Base-by-base conservation (phyloP, 2,113 vertebrate genomes). In the Semicossyphus pulcher region DNA sequence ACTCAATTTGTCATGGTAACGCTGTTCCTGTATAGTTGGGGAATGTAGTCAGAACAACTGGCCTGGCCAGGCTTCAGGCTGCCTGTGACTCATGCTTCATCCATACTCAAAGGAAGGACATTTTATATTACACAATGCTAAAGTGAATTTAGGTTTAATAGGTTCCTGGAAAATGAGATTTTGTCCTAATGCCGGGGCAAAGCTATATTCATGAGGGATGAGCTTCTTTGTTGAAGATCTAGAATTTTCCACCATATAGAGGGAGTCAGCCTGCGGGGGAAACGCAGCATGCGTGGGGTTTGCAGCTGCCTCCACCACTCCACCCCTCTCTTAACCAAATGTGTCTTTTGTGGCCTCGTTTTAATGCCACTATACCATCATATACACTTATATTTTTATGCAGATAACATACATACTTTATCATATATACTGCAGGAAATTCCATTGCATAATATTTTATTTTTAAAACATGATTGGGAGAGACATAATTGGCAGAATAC, bases 111-210 rank as follows among this genome's bases (percentile, higher is more conserved):
- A 91, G 66, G 82, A 90, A 91, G 89, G 85, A 67, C 89, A 54
- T 87, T 86, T 88, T 78, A 66, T 63, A 90, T 85, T 85, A 80
- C 75, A 75, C 60, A 63, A 72, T 68, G 57, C 71, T 81, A 86
- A 88, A 88, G 63, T 89, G 67, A 88, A 91, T 91, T 91, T 84
- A 72, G 67, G 53, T 70, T 57, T 18, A 70, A 65, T 39, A 73
- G 53, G 36, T 49, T 83, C 45, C 75, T 51, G 41, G 89, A 23
- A 86, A 92, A 92, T 92, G 44, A 76, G 72, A 92, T 92, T 91
- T 88, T 70, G 29, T 48, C 78, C 54, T 84, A 88, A 91, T 85
- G 80, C 70, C 85, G 78, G 58, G 18, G 60, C 76, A 66, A 76
- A 78, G 81, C 54, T 54, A 29, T 61, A 71, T 80, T 83, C 65